Evolutionary conservation across 2,888 invertebrate genomes (phyloP), one percentile per base, ranked within the genome.

Genomic region (Lasioglossum calceatum): DNA sequence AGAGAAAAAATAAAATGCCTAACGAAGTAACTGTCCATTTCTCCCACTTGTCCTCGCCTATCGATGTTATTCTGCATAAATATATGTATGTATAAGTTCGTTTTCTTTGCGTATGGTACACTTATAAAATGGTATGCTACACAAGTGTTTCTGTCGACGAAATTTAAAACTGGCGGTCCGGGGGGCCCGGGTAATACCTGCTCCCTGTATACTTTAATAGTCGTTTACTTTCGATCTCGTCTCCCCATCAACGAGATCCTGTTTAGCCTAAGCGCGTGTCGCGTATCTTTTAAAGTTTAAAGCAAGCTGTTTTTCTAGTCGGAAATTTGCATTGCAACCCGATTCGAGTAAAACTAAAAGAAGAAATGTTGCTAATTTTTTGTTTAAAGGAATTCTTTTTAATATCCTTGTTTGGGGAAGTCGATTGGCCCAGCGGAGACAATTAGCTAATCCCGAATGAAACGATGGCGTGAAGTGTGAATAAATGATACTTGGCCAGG

Each of bases 21-120:
- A 93, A 93, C 89, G 89, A 92, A 92, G 88, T 91, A 92, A 94
- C 93, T 93, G 94, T 93, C 94, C 93, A 90, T 93, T 92, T 93
- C 64, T 92, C 86, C 87, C 36, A 71, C 70, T 85, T 71, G 71
- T 36, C 14, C 58, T 74, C 54, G 42, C 72, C 85, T 89, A 89
- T 82, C 87, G 79, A 61, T 84, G 73, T 79, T 87, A 85, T 39
- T 71, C n/a, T 42, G 71, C 79, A 90, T 88, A 85, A 91, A 92
- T 36, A 36, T 36, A 36, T 32, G 1, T 32, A 32, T 32, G 3
- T 36, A 36, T 85, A 85, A 84, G 67, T 88, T 87, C 82, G 74
- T 86, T 89, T 75, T 80, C 76, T 79, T 85, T 77, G 76, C 73
- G 87, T 92, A 92, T 79, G 79, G 77, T 92, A 91, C 87, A 88